These are phyloP conservation scores for Caenorhabditis afra DNA, from an alignment of 2,888 invertebrate genomes.

Conservation along the genomic window DNA sequence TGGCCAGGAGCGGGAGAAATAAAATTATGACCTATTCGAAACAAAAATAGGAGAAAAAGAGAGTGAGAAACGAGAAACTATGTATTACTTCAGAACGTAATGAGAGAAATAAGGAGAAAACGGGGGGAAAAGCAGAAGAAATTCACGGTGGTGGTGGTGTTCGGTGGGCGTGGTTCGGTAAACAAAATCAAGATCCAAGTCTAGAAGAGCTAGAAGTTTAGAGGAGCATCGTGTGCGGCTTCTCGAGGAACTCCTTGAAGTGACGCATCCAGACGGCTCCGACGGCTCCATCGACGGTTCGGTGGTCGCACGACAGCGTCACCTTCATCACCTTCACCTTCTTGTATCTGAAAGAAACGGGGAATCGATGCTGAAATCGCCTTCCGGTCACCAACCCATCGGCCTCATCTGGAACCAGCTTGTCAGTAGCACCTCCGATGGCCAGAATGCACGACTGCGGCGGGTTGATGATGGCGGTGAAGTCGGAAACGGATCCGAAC, in stretches of 20 bases:
- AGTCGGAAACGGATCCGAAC: conserved; percentile 84
- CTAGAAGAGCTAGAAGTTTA: conserved; percentile 82
- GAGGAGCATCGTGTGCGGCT: conserved; percentile 94
- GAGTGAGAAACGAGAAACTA: conserved; percentile 1
- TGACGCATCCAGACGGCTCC: conserved; percentile 95
- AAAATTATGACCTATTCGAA: conserved; percentile 49
- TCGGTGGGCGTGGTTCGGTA: too few relatives aligned
- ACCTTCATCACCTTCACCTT: conserved; percentile 88
- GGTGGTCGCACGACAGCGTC: conserved; percentile 96
- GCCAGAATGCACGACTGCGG: conserved; percentile 86
- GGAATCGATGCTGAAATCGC: neutral
- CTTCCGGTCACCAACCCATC: conserved; percentile 65
- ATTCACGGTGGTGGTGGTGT: conserved; percentile 7
- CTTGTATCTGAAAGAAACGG: conserved; percentile 67
- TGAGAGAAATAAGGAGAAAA: conserved; percentile 5
- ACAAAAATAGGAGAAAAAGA: too few relatives aligned
- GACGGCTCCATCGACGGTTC: conserved; percentile 97
- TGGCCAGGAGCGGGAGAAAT: conserved; percentile 9
- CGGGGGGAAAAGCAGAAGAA: conserved; percentile 13
- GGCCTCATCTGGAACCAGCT: conserved; percentile 74
- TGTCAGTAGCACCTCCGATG: conserved; percentile 82
- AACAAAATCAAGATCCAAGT: too few relatives aligned
- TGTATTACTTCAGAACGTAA: conserved; percentile 50
- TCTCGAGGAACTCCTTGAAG: conserved; percentile 91
- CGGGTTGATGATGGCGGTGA: conserved; percentile 86